These are phyloP conservation scores for Eriosoma lanigerum DNA, from an alignment of 1,140 invertebrate genomes.

Conservation along the genomic window DNA sequence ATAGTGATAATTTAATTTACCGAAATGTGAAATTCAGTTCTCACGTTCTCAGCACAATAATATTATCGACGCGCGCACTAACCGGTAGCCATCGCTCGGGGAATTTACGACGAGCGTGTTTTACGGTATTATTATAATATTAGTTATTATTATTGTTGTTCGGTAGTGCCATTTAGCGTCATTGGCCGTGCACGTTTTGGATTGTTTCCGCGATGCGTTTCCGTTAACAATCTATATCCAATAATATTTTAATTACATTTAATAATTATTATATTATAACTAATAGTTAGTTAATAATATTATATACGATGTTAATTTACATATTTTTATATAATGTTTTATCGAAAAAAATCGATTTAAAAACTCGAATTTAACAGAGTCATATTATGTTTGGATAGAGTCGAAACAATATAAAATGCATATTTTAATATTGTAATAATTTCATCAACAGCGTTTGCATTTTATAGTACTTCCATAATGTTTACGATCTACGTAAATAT, in stretches of 20 bases:
- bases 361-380: no score
- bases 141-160: background rate
- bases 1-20: constrained; percentile 4
- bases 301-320: no score
- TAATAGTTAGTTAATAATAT: no score
- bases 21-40: constrained; percentile 20
- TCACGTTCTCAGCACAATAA: background rate
- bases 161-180: background rate
- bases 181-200: constrained; percentile 2
- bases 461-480: no score
- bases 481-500: no score
- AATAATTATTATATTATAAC: no score
- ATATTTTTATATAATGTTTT: no score
- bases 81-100: constrained; percentile 1
- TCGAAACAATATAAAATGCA: no score
- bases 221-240: background rate
- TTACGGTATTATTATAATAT: background rate
- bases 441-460: no score
- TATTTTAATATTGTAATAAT: no score
- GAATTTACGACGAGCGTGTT: background rate
- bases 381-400: no score
- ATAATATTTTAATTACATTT: background rate
- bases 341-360: no score
- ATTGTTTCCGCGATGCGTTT: constrained; percentile 3
- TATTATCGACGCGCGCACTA: background rate